These are phyloP conservation scores for Psilopsiagon aurifrons DNA, from an alignment of 2,113 vertebrate genomes.

Conservation along the genomic window DNA sequence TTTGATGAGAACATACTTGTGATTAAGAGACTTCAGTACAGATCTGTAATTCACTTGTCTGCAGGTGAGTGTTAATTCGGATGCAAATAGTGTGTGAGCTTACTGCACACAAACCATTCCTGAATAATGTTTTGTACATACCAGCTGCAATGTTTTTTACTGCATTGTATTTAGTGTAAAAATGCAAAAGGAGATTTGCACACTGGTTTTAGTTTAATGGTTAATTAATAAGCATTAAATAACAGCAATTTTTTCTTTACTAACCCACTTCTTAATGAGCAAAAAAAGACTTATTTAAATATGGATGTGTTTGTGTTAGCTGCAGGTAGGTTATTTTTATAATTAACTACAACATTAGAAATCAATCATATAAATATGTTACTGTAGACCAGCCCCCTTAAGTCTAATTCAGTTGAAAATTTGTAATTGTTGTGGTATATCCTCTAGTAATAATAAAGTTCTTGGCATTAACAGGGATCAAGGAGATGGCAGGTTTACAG, in stretches of 20 bases:
- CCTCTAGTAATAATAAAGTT: background rate
- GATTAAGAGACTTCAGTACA: background rate
- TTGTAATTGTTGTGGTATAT: background rate
- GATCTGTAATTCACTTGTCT: background rate
- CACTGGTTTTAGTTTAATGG: background rate
- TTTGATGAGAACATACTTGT: background rate
- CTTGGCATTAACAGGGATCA: background rate
- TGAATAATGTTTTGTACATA: background rate
- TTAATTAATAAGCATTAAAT: constrained; percentile 7
- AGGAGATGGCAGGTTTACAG: background rate
- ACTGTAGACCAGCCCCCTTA: background rate
- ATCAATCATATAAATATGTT: background rate
- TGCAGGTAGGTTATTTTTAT: constrained; percentile 28
- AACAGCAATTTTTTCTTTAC: background rate
- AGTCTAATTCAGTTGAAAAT: constrained; percentile 13
- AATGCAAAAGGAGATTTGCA: background rate
- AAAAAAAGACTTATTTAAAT: constrained; percentile 4
- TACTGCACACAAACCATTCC: background rate
- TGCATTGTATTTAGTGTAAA: background rate
- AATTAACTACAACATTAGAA: constrained; percentile 39
- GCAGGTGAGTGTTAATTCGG: background rate
- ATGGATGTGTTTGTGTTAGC: background rate
- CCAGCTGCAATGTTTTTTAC: background rate
- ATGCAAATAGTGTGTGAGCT: background rate
- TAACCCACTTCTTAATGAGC: background rate